Evolutionary conservation across 2,113 vertebrate genomes (phyloP), one percentile per base, ranked within the genome.

Genomic region (Lethenteron camtschaticum): DNA sequence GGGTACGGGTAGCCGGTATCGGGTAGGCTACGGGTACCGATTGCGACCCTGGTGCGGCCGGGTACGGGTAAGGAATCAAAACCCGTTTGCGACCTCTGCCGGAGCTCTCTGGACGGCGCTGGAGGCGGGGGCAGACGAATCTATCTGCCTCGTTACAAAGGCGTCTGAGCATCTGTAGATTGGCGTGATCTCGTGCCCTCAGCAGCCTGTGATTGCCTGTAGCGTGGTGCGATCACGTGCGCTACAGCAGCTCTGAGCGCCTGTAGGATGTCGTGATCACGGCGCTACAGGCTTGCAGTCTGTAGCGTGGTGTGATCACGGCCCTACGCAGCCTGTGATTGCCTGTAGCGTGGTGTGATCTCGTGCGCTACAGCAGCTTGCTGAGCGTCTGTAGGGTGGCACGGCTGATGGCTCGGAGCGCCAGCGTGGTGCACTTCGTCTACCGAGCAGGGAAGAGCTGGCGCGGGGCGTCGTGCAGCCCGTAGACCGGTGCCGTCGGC

Each of bases 401-500:
- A 13, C 80, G 80, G 71, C 86, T 84, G 57, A 87, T 74, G 2
- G 79, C 74, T 3, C 82, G 80, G n/a, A 90, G 77, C 2, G 82
- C 82, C 13, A 86, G 85, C 2, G 82, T 85, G 12, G 87, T n/a
- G 87, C 10, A 84, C 83, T 4, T 82, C 79, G 10, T 81, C 78
- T 1, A n/a, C 78, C 79, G 6, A 80, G 58, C 14, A 87, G 76
- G 71, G 73, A 85, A 84, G 18, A 91, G 81, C 75, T 82, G 85
- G 73, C 87, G 82, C 10, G 81, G 82, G 78, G 78, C 1, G 79
- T n/a, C 78, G 74, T 89, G 85, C 60, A 89, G 74, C 1, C 76
- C 83, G 14, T 75, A 85, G 75, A 78, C 75, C 84, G 84, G 70
- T 83, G 83, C 70, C 81, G 1, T 83, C 81, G 18, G 82, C 80